Percentiles rank a stretch among this genome's conserved stretches.
phyloP scores from a whole-genome alignment of 2,888 invertebrate species.

The Heteropelma amictum region DNA sequence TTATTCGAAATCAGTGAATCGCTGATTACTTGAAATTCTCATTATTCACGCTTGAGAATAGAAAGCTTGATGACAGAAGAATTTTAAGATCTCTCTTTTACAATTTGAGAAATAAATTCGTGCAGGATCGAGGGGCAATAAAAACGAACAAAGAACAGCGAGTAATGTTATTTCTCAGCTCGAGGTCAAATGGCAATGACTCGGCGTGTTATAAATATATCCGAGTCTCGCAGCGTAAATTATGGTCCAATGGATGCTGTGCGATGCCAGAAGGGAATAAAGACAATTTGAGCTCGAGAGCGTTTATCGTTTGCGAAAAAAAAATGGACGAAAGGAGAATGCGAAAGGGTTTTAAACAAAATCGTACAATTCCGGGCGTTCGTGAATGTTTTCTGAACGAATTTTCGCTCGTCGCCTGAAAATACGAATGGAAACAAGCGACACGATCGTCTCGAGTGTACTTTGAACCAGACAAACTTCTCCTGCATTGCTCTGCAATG shows the following conservation, averaged over 20 bases:
- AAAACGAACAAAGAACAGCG: background rate
- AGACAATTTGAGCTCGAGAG: background rate
- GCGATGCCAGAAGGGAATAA: background rate
- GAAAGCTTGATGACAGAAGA: too few relatives aligned
- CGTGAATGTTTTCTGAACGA: background rate
- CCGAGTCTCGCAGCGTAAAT: background rate
- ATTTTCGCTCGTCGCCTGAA: background rate
- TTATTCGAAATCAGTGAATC: too few relatives aligned
- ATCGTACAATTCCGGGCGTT: too few relatives aligned
- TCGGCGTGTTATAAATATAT: constrained; percentile 1
- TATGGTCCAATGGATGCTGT: background rate
- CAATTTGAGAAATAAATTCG: background rate
- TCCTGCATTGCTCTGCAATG: background rate
- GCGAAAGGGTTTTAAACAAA: background rate
- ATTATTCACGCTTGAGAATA: too few relatives aligned
- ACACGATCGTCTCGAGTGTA: background rate
- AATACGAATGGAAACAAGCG: background rate
- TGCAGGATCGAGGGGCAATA: background rate
- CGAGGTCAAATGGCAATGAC: constrained; percentile 20
- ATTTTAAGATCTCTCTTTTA: too few relatives aligned
- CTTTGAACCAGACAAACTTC: background rate
- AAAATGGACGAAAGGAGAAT: background rate
- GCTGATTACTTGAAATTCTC: too few relatives aligned
- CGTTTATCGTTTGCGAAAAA: background rate
- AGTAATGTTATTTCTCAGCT: background rate